A percentile compares a stretch with the other conserved stretches of the same genome.
Evolutionary conservation across 1,140 invertebrate species (phyloP).

Genomic region (Gryon sp.): DNA sequence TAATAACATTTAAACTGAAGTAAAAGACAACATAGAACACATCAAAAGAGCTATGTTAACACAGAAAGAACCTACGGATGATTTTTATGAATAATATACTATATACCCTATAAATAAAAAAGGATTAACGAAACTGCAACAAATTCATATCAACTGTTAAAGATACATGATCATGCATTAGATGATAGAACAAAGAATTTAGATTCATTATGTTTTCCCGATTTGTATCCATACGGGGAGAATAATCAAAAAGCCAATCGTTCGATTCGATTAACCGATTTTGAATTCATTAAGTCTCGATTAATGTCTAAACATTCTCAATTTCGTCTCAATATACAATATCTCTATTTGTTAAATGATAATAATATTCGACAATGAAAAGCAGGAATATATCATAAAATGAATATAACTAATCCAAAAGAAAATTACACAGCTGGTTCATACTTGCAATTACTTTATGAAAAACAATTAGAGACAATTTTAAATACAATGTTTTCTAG

Average conservation of each 20-base stretch:
- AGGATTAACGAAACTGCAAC: constrained; percentile 53
- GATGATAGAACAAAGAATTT: constrained; percentile 48
- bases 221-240: constrained; percentile 63
- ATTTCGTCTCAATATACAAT: constrained; percentile 66
- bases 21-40: no score
- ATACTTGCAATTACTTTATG: constrained; percentile 10
- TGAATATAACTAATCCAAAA: constrained; percentile 61
- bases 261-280: constrained; percentile 42
- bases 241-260: constrained; percentile 62
- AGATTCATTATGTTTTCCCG: constrained; percentile 67
- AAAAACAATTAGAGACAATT: constrained; percentile 47
- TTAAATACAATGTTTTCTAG: constrained; percentile 61
- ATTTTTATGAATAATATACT: no score
- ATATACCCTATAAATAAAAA: no score
- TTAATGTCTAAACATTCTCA: constrained; percentile 61
- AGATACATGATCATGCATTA: constrained; percentile 62
- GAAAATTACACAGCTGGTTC: constrained; percentile 40
- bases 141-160: constrained; percentile 67
- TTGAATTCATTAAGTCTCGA: constrained; percentile 60
- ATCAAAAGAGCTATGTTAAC: no score
- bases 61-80: no score
- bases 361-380: constrained; percentile 63
- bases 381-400: constrained; percentile 66
- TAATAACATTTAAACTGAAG: no score
- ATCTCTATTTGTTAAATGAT: constrained; percentile 65